These are phyloP conservation scores for Phycodurus eques DNA, from an alignment of 2,113 vertebrate genomes.

Conservation along the genomic window DNA sequence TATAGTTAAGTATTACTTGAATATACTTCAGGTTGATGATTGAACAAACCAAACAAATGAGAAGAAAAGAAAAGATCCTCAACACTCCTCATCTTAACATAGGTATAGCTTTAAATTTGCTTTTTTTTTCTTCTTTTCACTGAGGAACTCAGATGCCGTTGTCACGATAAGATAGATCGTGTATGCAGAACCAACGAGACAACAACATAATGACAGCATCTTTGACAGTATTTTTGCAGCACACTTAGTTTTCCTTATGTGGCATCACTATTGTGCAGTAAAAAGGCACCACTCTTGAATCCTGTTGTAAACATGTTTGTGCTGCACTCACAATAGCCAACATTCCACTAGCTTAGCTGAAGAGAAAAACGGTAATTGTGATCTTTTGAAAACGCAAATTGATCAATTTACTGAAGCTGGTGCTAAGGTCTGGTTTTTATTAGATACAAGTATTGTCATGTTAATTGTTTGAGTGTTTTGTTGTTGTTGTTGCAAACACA, in stretches of 20 bases:
- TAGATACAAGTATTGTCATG: slow-evolving; percentile 10
- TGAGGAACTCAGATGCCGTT: not conserved
- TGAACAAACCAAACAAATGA: not conserved
- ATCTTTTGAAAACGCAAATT: slow-evolving; percentile 10
- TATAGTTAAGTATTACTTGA: not conserved
- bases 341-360: not conserved
- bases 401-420: slow-evolving; percentile 16
- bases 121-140: not conserved
- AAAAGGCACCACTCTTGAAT: slow-evolving; percentile 19
- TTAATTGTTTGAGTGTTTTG: slow-evolving; percentile 3
- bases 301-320: slow-evolving; percentile 17
- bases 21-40: not conserved
- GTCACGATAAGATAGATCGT: slow-evolving; percentile 13
- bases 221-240: not conserved
- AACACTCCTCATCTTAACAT: not conserved
- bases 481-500: slow-evolving; percentile 22
- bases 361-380: slow-evolving; percentile 7
- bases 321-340: slow-evolving; percentile 5
- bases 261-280: slow-evolving; percentile 13
- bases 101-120: not conserved
- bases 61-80: not conserved
- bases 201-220: not conserved
- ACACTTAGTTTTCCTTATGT: not conserved
- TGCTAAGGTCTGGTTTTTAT: slow-evolving; percentile 16
- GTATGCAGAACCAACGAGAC: slow-evolving; percentile 11